Base-by-base conservation (phyloP, 2,113 vertebrate species). In the Tretioscincus oriximinensis region DNA sequence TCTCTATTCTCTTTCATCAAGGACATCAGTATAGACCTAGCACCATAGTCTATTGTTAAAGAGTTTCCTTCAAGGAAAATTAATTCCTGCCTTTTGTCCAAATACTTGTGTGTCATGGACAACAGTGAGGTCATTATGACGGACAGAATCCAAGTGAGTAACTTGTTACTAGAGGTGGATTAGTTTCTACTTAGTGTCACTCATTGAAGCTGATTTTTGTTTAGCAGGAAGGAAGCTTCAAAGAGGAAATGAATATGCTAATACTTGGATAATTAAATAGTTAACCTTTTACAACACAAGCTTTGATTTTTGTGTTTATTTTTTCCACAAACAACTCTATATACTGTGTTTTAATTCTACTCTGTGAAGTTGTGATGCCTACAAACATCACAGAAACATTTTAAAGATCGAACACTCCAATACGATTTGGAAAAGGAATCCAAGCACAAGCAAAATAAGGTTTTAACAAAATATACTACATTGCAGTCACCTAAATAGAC, bases 91-190 rank as follows among this genome's bases (percentile, higher is more conserved):
- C 83, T 84, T 87, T 41, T 86, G 81, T 83, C 87, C 73, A 67
- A 82, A 88, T 88, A 92, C 93, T 88, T 75, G 28, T 28, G 78
- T 28, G 79, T 84, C 86, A 85, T 84, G 82, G 69, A 29, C 5
- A 26, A 83, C 9, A 80, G 45, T 85, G 85, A 84, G 14, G 68
- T 91, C 78, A 89, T 86, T 79, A 77, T 75, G 80, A 83, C 86
- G 84, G 85, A 70, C 69, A 64, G 63, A 49, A 51, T 29, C 29
- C 84, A 26, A 81, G 76, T 75, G 45, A 84, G 88, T 3, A 60
- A 81, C 89, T 89, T 88, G 84, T 86, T 92, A 90, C 74, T 22
- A 4, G 49, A 69, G 81, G 77, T 68, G 85, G 83, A 82, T 67
- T 64, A 1, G 22, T n/a, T 21, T 73, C 29, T n/a, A 78, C 83